Evolutionary conservation across 2,888 invertebrate species (phyloP), one percentile per base, ranked within the genome.

Genomic region (Drosophila crucigera): DNA sequence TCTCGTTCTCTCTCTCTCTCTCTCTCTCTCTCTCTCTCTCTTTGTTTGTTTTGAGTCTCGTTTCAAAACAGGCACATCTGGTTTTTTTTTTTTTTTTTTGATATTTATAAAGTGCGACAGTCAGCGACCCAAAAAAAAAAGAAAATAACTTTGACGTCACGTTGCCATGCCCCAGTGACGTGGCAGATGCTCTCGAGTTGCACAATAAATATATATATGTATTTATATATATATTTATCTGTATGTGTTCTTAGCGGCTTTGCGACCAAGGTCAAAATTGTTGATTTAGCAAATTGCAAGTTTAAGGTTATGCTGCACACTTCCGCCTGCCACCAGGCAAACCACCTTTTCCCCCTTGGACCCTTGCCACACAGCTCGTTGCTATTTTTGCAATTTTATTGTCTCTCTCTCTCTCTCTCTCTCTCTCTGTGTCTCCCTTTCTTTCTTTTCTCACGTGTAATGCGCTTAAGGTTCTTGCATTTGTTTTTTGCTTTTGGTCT

Each of bases 381-480:
- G 73, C 73, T 80, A 75, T 80, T 80, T 80, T 78, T 66, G 65
- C 56, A 16, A 56, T 54, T 52, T 22, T 35, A 30, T 55, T 22
- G 56, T 22, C 41, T 35, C 49, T 41, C 49, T 43, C 43, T 4
- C 11, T n/a, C 22, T 33, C 53, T 22, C 19, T 19, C 30, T 35
- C 10, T 50, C 30, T 16, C 14, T 25, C 3, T 19, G 9, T 43
- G 43, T 28, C 14, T 16, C 2, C 19, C 6, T 19, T 6, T 47
- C 35, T 33, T 37, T 58, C 5, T 39, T 39, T 66, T 14, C 11
- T 54, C 33, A 16, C 19, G 19, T 64, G 76, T 84, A 84, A 84
- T 81, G 76, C 74, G 88, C 85, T 84, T 87, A 84, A 55, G 69
- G 72, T 49, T 65, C 39, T 65, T 60, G 43, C 54, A 58, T 25